These are phyloP conservation scores for Plodia interpunctella DNA, from an alignment of 1,140 invertebrate species.

Conservation along the genomic window DNA sequence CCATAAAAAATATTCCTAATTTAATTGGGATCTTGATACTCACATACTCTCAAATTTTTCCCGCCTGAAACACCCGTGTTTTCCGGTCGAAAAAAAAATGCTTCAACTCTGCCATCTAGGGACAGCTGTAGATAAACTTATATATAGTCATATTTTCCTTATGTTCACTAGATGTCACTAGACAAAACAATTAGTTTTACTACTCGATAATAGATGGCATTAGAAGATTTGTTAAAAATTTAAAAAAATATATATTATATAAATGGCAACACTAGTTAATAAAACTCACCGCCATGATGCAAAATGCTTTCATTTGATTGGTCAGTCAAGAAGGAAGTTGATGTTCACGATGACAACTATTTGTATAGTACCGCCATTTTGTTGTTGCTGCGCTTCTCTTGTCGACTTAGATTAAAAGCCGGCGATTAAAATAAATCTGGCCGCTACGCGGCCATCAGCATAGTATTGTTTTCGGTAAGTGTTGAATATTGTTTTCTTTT, in stretches of 20 bases:
- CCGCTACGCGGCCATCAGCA: constrained; percentile 54
- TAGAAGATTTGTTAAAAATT: too few species aligned
- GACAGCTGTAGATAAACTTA: constrained; percentile 6
- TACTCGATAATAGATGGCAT: constrained; percentile 25
- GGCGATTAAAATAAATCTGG: constrained; percentile 37
- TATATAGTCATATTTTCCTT: not conserved
- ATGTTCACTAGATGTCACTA: not conserved
- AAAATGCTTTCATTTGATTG: constrained; percentile 65
- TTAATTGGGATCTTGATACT: too few species aligned
- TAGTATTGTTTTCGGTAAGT: constrained; percentile 45
- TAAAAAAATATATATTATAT: too few species aligned
- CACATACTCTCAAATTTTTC: too few species aligned
- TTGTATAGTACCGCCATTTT: constrained; percentile 56
- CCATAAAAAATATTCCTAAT: too few species aligned
- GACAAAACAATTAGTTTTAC: not conserved
- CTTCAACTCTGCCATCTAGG: constrained; percentile 25
- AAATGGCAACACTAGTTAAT: constrained; percentile 54
- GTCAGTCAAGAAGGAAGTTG: constrained; percentile 34
- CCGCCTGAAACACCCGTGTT: too few species aligned
- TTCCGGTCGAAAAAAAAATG: too few species aligned
- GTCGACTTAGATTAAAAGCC: constrained; percentile 5
- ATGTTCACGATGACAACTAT: constrained; percentile 12
- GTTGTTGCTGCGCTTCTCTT: constrained; percentile 17
- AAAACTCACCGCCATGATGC: constrained; percentile 45
- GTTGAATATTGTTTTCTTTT: constrained; percentile 14